Percentiles rank a stretch among this genome's conserved stretches.
Evolutionary conservation across 2,888 invertebrate species (phyloP).

Genomic region (Sisyra terminalis): DNA sequence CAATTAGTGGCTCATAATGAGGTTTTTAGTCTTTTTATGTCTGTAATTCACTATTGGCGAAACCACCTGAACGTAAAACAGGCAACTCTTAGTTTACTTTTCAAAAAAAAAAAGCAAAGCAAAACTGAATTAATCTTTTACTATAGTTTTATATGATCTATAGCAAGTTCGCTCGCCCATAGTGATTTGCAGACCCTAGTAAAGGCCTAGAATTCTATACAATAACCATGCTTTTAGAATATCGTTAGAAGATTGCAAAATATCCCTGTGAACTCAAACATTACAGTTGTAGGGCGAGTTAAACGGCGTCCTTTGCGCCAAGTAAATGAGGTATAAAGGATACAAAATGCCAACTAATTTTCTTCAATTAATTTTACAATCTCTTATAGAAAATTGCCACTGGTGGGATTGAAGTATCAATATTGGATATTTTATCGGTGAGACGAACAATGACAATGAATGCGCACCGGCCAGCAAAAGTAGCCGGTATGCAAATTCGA

Average conservation of each 20-base stretch:
- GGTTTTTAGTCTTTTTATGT: slow-evolving; percentile 15
- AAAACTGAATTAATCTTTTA: too few species aligned
- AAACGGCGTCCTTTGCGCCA: slow-evolving; percentile 4
- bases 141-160: too few species aligned
- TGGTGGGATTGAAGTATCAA: slow-evolving; percentile 27
- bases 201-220: too few species aligned
- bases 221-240: neutral
- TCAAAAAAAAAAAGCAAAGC: too few species aligned
- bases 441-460: slow-evolving; percentile 9
- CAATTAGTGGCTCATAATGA: slow-evolving; percentile 34
- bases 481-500: slow-evolving; percentile 3
- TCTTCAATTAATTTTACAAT: too few species aligned
- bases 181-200: too few species aligned
- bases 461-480: slow-evolving; percentile 3
- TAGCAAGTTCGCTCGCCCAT: too few species aligned
- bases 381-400: slow-evolving; percentile 25
- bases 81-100: too few species aligned
- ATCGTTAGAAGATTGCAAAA: neutral
- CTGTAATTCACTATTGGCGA: neutral
- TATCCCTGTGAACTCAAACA: slow-evolving; percentile 3
- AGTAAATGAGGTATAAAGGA: slow-evolving; percentile 1
- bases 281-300: slow-evolving; percentile 1
- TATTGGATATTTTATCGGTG: slow-evolving; percentile 20
- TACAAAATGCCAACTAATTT: too few species aligned
- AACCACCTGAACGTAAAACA: too few species aligned